Conservation (phyloP, 1,140 invertebrate genomes). For the Hylaeus anthracinus region DNA sequence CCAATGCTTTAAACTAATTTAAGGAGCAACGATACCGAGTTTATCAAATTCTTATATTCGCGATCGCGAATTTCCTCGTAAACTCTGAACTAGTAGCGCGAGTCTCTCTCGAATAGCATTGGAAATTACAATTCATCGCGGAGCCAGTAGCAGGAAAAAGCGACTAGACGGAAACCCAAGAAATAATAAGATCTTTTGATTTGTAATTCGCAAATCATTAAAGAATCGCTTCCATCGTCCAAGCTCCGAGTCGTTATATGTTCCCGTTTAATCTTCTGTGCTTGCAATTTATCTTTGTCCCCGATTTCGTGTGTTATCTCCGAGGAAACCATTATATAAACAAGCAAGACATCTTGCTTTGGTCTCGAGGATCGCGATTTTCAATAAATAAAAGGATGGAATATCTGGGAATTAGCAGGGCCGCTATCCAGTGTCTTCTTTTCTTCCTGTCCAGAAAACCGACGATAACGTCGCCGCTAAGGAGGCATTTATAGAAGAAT, state of each 20-base stretch:
- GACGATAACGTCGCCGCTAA: conserved; percentile 30
- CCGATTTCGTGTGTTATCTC: neutral
- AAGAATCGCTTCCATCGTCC: neutral
- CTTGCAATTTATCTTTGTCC: conserved; percentile 1
- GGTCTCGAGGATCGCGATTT: neutral
- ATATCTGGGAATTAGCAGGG: conserved; percentile 20
- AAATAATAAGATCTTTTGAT: conserved; percentile 1
- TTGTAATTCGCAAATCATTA: conserved; percentile 2
- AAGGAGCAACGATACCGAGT: neutral
- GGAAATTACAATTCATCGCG: neutral
- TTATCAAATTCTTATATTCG: neutral
- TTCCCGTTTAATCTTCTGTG: neutral
- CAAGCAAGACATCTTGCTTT: neutral
- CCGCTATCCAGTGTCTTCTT: neutral
- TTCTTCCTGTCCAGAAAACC: conserved; percentile 7
- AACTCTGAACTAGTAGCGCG: neutral
- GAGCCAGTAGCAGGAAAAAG: neutral
- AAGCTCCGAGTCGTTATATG: neutral
- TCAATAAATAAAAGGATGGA: neutral
- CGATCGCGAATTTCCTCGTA: neutral
- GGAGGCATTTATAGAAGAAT: conserved; percentile 63
- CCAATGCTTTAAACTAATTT: no score
- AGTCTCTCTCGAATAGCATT: neutral
- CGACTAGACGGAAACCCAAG: neutral
- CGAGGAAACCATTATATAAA: neutral